These are phyloP conservation scores for Drosophila tani DNA, from an alignment of 1,140 invertebrate genomes.

Conservation along the genomic window DNA sequence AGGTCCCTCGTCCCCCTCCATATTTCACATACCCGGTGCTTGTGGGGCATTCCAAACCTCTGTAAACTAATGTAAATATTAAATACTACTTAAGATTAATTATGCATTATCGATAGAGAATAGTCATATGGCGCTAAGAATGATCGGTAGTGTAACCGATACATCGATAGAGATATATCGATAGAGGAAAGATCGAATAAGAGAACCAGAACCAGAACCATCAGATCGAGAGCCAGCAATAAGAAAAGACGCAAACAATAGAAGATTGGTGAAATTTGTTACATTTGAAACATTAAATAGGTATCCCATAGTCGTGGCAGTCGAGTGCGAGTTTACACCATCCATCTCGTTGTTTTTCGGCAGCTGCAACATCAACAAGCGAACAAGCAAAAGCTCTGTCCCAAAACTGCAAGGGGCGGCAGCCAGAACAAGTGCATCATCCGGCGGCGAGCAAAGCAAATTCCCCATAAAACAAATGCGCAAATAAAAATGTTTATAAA, in stretches of 20 bases:
- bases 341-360: background rate
- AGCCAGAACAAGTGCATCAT: conserved; percentile 44
- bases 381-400: conserved; percentile 30
- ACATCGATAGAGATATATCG: too few species aligned
- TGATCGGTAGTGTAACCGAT: too few species aligned
- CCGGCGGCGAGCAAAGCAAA: conserved; percentile 48
- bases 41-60: background rate
- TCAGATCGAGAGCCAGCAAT: too few species aligned
- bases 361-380: conserved; percentile 44
- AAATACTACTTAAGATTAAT: too few species aligned
- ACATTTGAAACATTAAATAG: background rate
- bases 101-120: too few species aligned
- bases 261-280: too few species aligned
- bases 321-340: background rate
- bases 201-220: too few species aligned
- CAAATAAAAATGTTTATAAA: conserved; percentile 59
- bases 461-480: conserved; percentile 54
- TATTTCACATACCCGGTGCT: background rate
- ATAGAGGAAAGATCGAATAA: too few species aligned
- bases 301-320: background rate
- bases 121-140: too few species aligned
- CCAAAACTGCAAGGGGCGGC: conserved; percentile 17
- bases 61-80: too few species aligned
- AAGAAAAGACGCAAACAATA: background rate
- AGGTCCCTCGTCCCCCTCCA: background rate